Evolutionary conservation across 64 coral and sea anemone species (phyloP), one percentile per base, ranked within the genome.

Genomic region (Stylophora pistillata): DNA sequence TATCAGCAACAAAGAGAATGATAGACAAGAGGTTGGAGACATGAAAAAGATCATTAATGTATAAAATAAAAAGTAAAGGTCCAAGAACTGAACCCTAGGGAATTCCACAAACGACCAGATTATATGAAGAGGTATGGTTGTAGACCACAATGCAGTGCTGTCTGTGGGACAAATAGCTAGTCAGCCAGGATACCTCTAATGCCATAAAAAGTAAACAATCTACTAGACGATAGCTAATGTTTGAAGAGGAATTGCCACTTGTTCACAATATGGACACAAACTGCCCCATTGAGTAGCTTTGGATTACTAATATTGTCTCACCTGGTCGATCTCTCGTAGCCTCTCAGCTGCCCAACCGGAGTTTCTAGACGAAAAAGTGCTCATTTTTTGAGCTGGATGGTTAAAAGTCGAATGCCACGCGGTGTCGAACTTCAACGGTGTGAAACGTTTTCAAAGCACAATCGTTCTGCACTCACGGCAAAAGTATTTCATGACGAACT

Each of bases 151-250:
- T n/a, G n/a, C n/a, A n/a, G n/a, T n/a, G n/a, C n/a, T n/a, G n/a
- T n/a, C n/a, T n/a, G n/a, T n/a, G n/a, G n/a, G n/a, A n/a, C n/a
- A n/a, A n/a, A n/a, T n/a, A n/a, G n/a, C n/a, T n/a, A n/a, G n/a
- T n/a, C n/a, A n/a, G n/a, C n/a, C n/a, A n/a, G n/a, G n/a, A n/a
- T n/a, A n/a, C n/a, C n/a, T n/a, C n/a, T n/a, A n/a, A n/a, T n/a
- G n/a, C n/a, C n/a, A n/a, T n/a, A n/a, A n/a, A 87, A 87, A 74
- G 85, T 87, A 87, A 87, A 87, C 85, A 87, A 87, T 56, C 23
- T 26, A 20, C 55, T 23, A 29, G 85, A 76, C 18, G 66, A 73
- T 41, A 11, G 54, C n/a, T n/a, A n/a, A n/a, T n/a, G n/a, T 41
- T 80, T 71, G 55, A 90, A 54, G 57, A 34, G 61, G 23, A 30